These are phyloP conservation scores for Crypturellus undulatus DNA, from an alignment of 2,113 vertebrate species.

Conservation along the genomic window DNA sequence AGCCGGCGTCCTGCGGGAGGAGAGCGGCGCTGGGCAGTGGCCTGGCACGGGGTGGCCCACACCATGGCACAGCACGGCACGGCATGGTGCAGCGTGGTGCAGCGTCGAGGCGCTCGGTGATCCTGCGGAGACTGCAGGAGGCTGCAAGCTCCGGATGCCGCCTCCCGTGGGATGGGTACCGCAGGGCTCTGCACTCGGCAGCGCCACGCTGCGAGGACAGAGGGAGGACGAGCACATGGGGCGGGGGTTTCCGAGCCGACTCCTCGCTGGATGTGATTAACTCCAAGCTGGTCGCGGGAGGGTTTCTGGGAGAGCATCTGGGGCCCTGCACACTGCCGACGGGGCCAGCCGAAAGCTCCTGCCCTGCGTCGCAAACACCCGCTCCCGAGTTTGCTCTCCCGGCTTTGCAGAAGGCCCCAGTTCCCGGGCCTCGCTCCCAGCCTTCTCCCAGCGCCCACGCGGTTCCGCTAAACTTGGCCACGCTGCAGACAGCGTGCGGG, in stretches of 20 bases:
- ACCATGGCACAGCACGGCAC: too few species aligned
- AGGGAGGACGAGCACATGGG: slow-evolving; percentile 45
- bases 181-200: too few species aligned
- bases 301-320: not conserved
- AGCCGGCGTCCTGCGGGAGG: slow-evolving; percentile 81
- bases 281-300: not conserved
- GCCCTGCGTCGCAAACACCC: not conserved
- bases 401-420: accelerated
- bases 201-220: not conserved
- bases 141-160: too few species aligned
- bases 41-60: accelerated
- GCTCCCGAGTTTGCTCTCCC: not conserved
- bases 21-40: not conserved
- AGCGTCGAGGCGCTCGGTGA: too few species aligned
- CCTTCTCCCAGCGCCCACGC: too few species aligned
- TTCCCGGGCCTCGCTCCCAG: not conserved
- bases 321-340: not conserved
- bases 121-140: too few species aligned
- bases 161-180: too few species aligned
- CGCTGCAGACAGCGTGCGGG: too few species aligned
- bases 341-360: too few species aligned
- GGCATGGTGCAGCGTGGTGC: too few species aligned
- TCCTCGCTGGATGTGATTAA: not conserved
- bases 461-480: too few species aligned
- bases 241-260: not conserved